Evolutionary conservation across 2,888 invertebrate species (phyloP), one percentile per base, ranked within the genome.

Genomic region (Cordilura impudica): DNA sequence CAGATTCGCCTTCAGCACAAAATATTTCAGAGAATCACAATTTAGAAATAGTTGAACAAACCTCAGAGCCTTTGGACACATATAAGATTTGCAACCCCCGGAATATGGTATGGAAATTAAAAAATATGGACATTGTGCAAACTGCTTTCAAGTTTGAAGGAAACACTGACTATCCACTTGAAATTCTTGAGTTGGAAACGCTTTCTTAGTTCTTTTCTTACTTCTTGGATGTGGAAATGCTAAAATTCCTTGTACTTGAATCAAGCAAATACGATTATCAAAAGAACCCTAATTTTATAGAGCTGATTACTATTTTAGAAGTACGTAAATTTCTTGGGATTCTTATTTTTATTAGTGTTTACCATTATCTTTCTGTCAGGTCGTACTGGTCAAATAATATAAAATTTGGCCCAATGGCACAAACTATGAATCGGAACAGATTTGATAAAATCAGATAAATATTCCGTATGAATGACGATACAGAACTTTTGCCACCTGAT

Each of bases 391-490:
- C 61, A 21, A 65, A 65, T 19, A 65, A 26, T 29, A 49, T 35
- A 31, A 45, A 58, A 10, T 69, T 69, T 58, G 58, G 49, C 16
- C 49, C 49, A 29, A 70, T 70, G 29, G 35, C 31, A 12, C 18
- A 60, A 58, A 60, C 49, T 14, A 70, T 70, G 70, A 49, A 14
- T 31, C 58, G 56, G 8, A 70, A 70, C 26, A 47, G 49, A 47
- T 58, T 70, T 49, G 70, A 70, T 56, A 60, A 23, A 31, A 70
- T 70, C 14, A 26, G 58, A 45, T 45, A 53, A 63, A 51, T 61
- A 60, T 47, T 75, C n/a, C 45, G 67, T 19, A 61, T 78, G 51
- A 67, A 71, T 61, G 58, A 72, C 26, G 67, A 72, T 49, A 61
- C 58, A 16, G 53, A 66, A 54, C 72, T 60, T 65, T 45, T 66